Conservation (phyloP, 2,888 invertebrate species). For the Cheilosia grossa region DNA sequence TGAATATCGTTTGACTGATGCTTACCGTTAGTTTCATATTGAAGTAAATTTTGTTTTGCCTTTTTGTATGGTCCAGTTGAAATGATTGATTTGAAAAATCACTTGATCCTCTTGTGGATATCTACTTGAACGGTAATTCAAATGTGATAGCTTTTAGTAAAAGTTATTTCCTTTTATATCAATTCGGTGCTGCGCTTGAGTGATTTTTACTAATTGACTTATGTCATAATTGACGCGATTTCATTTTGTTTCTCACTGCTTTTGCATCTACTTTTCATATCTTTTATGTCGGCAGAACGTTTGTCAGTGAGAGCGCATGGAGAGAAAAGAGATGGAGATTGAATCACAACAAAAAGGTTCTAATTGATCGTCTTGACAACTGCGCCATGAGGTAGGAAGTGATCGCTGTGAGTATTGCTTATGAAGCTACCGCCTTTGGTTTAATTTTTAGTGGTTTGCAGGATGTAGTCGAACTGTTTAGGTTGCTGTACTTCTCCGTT, state of each 20-base stretch:
- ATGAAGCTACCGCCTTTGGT: background rate
- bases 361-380: slow-evolving; percentile 3
- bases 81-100: background rate
- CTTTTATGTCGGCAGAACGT: background rate
- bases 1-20: background rate
- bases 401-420: background rate
- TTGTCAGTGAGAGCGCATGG: background rate
- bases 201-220: background rate
- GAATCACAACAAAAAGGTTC: background rate
- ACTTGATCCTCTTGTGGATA: background rate
- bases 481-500: background rate
- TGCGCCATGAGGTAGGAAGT: background rate
- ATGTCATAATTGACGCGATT: background rate
- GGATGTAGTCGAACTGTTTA: background rate
- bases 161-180: background rate
- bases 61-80: background rate
- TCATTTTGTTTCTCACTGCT: background rate
- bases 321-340: background rate
- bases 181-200: background rate
- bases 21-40: slow-evolving; percentile 62
- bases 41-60: background rate
- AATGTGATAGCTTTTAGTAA: background rate
- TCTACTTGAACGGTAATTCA: background rate
- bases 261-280: background rate
- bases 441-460: background rate